Evolutionary conservation across 2,113 vertebrate species (phyloP), one percentile per base, ranked within the genome.

Genomic region (Aleadryas rufinucha): DNA sequence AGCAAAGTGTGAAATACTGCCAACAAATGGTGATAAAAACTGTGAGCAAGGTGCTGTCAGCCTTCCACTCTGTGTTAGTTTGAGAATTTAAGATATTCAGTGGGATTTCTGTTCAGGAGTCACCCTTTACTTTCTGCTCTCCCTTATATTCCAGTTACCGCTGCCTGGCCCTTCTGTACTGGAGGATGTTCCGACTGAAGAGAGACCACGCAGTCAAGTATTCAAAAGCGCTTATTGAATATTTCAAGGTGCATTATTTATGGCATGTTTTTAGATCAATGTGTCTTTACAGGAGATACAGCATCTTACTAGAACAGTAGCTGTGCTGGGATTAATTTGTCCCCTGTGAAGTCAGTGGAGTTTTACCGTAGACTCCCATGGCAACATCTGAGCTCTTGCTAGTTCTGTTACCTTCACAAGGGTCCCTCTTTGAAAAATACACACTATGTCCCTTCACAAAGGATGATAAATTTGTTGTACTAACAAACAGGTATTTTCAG

Each of bases 121-220:
- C 31, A 31, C 3, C 3, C 24, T 64, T 89, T n/a, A 79, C 33
- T 72, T 76, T 72, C 64, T 77, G 77, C 31, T 97, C 39, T 96
- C 31, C 64, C 27, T 92, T 89, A 76, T 60, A 28, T 96, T 94
- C 13, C 79, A 99, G 99, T 97, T 99, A 99, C 96, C 98, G 99
- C 82, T 99, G 99, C 95, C 98, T 99, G 94, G 99, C 99, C 66
- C 99, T 99, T 88, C 99, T 99, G 19, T 99, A 99, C 97, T 99
- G 99, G 99, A 98, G 99, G 98, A 99, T 99, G 99, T 99, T 99
- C 95, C 98, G 99, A 41, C 98, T 99, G 91, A 99, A 99, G 97
- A 99, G 99, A 97, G 99, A 99, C 95, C 98, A 99, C 3, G 99
- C 99, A 2, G 98, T 99, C 64, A 99, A 99, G 97, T 99, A 99